phyloP scores from a whole-genome alignment of 2,113 vertebrate genomes.

The Machaerirhynchus nigripectus region DNA sequence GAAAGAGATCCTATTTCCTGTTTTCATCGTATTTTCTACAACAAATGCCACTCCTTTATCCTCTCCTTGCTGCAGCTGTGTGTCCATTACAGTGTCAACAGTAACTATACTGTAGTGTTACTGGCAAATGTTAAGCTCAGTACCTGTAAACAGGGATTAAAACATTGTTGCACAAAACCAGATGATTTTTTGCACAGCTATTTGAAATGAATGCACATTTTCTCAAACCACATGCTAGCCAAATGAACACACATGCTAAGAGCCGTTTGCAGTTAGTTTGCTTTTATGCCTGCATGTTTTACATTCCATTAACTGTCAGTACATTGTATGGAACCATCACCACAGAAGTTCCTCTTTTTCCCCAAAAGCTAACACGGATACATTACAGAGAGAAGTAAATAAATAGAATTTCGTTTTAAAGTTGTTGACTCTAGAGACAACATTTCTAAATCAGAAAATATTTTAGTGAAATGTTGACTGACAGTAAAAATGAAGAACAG shows the following conservation, averaged over 20 bases:
- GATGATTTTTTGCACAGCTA: not conserved
- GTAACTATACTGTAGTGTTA: not conserved
- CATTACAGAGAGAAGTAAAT: not conserved
- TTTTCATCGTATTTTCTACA: not conserved
- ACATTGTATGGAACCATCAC: not conserved
- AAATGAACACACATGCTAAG: not conserved
- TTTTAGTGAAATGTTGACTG: not conserved
- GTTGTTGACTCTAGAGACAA: not conserved
- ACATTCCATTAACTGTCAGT: not conserved
- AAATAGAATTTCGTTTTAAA: not conserved
- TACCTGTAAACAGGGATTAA: not conserved
- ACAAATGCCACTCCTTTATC: not conserved
- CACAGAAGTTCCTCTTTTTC: not conserved
- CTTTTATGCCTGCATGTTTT: not conserved
- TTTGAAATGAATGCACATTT: not conserved
- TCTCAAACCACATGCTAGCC: not conserved
- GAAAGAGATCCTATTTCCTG: not conserved
- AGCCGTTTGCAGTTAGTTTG: not conserved
- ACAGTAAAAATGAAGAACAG: not conserved
- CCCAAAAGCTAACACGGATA: not conserved
- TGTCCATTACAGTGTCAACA: not conserved
- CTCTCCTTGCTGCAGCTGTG: not conserved
- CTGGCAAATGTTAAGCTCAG: not conserved
- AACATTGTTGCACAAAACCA: not conserved
- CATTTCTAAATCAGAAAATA: not conserved